Evolutionary conservation across 2,888 invertebrate genomes (phyloP).

Genomic region (Lepidocyrtinus sp.): DNA sequence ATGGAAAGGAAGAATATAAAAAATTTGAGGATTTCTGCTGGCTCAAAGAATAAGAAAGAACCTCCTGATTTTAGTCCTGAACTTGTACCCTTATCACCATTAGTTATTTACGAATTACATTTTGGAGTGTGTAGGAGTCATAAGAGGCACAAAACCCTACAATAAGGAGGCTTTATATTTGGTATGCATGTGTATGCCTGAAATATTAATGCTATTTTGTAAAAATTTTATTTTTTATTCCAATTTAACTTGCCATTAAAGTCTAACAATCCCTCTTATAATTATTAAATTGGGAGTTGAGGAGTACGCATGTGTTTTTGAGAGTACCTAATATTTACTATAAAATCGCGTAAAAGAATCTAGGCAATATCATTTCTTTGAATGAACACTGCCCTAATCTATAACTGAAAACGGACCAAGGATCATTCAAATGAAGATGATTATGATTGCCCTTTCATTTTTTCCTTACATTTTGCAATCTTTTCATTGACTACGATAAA

Average conservation of each 20-base stretch:
- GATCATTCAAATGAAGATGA: constrained; percentile 30
- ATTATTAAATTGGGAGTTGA: neutral
- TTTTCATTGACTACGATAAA: too few species aligned
- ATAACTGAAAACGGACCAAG: constrained; percentile 28
- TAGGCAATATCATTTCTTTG: neutral
- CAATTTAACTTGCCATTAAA: neutral
- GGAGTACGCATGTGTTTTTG: neutral
- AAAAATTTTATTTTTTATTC: neutral
- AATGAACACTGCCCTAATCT: constrained; percentile 3
- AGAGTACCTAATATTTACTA: too few species aligned
- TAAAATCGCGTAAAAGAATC: too few species aligned
- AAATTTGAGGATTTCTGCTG: too few species aligned
- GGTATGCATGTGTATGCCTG: neutral
- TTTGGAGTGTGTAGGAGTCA: constrained; percentile 1
- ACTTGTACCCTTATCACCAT: too few species aligned
- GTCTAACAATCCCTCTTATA: neutral
- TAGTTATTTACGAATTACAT: too few species aligned
- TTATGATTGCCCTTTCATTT: constrained; percentile 11
- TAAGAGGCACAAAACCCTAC: neutral
- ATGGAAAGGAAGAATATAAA: too few species aligned
- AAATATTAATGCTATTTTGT: neutral
- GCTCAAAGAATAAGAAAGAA: too few species aligned
- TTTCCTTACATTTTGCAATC: neutral
- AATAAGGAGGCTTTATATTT: neutral
- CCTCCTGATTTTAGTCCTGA: too few species aligned